Evolutionary conservation across 2,113 vertebrate species (phyloP).

Genomic region (Psophia crepitans): DNA sequence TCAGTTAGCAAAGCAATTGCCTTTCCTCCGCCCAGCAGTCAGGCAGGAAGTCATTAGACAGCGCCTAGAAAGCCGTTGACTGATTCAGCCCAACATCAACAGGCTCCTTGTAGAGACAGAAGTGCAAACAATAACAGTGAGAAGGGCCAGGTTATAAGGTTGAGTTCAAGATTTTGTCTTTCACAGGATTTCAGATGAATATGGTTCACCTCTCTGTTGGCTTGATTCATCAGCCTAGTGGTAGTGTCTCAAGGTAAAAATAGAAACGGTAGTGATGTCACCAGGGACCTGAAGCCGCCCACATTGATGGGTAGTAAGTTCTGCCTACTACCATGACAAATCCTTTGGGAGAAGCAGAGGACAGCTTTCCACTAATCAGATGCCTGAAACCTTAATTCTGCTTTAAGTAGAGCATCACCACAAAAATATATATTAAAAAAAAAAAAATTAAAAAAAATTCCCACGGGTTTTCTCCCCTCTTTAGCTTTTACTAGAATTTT

Average conservation of each 20-base stretch:
- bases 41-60: neutral
- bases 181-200: neutral
- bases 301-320: neutral
- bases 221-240: neutral
- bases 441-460: too few species aligned
- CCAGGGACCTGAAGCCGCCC: neutral
- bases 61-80: neutral
- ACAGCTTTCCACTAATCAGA: neutral
- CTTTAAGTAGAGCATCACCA: neutral
- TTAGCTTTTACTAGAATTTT: neutral
- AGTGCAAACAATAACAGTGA: neutral
- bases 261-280: neutral
- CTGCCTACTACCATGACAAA: neutral
- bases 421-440: too few species aligned
- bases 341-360: neutral
- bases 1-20: neutral
- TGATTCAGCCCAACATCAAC: neutral
- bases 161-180: neutral
- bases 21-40: neutral
- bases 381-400: neutral
- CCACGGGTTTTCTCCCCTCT: too few species aligned
- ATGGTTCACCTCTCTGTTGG: neutral
- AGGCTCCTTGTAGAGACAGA: neutral
- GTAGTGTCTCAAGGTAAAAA: neutral
- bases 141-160: accelerated